phyloP scores from a whole-genome alignment of 2,888 invertebrate species.

The Macropis europaea region DNA sequence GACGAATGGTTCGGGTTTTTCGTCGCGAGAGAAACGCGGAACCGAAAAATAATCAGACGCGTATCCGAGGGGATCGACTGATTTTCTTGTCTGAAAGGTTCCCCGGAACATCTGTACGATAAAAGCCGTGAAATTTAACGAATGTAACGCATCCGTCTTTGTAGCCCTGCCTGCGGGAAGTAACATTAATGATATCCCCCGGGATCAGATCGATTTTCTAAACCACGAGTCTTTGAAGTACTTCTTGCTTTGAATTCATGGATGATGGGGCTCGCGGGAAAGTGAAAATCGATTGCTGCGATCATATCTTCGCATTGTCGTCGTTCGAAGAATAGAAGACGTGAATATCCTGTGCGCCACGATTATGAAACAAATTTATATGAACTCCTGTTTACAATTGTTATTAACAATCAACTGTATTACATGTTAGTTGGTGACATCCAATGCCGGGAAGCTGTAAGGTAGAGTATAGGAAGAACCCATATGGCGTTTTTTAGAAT shows the following conservation, averaged over 20 bases:
- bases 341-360: no score
- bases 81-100: conserved; percentile 5
- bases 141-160: conserved; percentile 33
- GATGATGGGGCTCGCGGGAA: neutral
- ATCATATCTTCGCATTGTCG: no score
- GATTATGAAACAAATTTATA: no score
- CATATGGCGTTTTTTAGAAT: no score
- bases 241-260: conserved; percentile 1
- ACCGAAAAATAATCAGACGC: conserved; percentile 39
- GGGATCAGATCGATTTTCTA: conserved; percentile 28
- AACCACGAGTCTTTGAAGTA: neutral
- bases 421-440: no score
- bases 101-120: conserved; percentile 8
- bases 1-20: neutral
- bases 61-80: conserved; percentile 8
- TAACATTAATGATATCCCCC: conserved; percentile 40
- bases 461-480: no score
- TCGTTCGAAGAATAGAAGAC: neutral
- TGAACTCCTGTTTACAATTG: no score
- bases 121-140: conserved; percentile 36
- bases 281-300: conserved; percentile 6
- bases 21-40: neutral
- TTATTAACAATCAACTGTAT: no score
- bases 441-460: no score
- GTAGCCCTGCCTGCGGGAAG: conserved; percentile 17